A percentile compares a stretch with the other conserved stretches of the same genome.
Evolutionary conservation across 2,113 vertebrate genomes (phyloP).

Genomic region (Toxotes jaculatrix): DNA sequence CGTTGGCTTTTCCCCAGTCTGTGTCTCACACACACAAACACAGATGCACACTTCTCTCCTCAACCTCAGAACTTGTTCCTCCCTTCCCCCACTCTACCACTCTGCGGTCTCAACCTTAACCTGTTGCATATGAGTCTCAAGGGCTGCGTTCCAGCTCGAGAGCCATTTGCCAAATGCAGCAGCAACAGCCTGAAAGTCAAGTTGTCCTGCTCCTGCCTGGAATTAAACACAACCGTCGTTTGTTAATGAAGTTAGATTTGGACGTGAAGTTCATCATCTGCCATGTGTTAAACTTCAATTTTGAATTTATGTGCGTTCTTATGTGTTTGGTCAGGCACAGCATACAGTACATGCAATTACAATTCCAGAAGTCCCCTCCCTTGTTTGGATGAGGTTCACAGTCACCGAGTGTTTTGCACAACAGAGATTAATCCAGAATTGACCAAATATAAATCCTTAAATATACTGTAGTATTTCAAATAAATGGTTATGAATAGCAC

Average conservation of each 20-base stretch:
- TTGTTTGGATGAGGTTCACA: conserved; percentile 70
- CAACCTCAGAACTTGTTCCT: conserved; percentile 7
- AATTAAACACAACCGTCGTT: conserved; percentile 51
- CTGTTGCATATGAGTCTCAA: conserved; percentile 43
- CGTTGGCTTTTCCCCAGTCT: background rate
- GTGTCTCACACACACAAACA: background rate
- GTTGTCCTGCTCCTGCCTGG: conserved; percentile 15
- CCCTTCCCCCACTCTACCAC: conserved; percentile 35
- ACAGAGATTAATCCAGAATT: conserved; percentile 76
- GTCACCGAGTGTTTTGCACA: conserved; percentile 73
- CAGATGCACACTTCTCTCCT: conserved; percentile 17
- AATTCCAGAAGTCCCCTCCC: conserved; percentile 57
- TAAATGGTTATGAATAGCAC: conserved; percentile 76
- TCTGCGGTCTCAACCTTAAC: conserved; percentile 59
- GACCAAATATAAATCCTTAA: conserved; percentile 72
- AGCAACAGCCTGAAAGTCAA: conserved; percentile 22
- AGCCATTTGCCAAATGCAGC: conserved; percentile 35
- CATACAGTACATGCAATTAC: conserved; percentile 68
- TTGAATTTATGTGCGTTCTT: conserved; percentile 66
- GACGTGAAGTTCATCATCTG: conserved; percentile 49
- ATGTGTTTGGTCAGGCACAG: conserved; percentile 74
- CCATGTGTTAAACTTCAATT: conserved; percentile 59
- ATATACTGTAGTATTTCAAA: conserved; percentile 70
- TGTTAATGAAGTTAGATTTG: conserved; percentile 63
- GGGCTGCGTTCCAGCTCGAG: conserved; percentile 31